Evolutionary conservation across 1,140 invertebrate species (phyloP), one percentile per base, ranked within the genome.

Genomic region (Gonatopus flavifemur): DNA sequence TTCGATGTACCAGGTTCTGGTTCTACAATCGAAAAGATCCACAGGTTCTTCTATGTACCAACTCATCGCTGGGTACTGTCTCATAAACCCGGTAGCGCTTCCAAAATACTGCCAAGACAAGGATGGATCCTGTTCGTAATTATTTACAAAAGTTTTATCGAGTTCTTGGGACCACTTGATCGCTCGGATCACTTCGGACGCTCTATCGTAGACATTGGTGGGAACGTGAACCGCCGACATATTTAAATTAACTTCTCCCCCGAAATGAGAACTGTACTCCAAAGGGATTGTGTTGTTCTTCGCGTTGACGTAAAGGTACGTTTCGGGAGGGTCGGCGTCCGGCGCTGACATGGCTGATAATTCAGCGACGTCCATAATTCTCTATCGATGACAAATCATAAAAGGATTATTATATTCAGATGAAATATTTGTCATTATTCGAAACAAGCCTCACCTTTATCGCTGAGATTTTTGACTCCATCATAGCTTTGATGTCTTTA

Each of bases 81-180:
- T 83, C 87, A 98, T 92, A 71, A 98, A 96, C 10, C 96, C 96
- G 1, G 90, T 90, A 37, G 92, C 88, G 73, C 93, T 96, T 24
- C 95, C 94, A 81, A 98, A 98, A 78, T 95, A 98, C 78, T 98
- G 96, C 93, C 93, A 98, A 4, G 91, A 90, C 19, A 98, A 80
- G 3, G 90, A 90, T 6, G 90, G 89, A 79, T 98, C 93, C 28
- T 83, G 81, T 66, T 90, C 84, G 63, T 91, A 92, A 74, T 98
- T 98, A 59, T 88, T 86, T 58, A 83, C 84, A 74, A 98, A 98
- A 52, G 88, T 90, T 35, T 86, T 83, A 73, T 97, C 92, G 52
- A 98, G 79, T 33, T 86, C 84, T 65, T 91, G 87, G 2, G 94
- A 95, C 87, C 88, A 90, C 55, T 62, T 70, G 15, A 78, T 77